Percentiles rank a stretch among this genome's conserved stretches.
Conservation (phyloP, 2,113 vertebrate species). For the Labeo catla region DNA sequence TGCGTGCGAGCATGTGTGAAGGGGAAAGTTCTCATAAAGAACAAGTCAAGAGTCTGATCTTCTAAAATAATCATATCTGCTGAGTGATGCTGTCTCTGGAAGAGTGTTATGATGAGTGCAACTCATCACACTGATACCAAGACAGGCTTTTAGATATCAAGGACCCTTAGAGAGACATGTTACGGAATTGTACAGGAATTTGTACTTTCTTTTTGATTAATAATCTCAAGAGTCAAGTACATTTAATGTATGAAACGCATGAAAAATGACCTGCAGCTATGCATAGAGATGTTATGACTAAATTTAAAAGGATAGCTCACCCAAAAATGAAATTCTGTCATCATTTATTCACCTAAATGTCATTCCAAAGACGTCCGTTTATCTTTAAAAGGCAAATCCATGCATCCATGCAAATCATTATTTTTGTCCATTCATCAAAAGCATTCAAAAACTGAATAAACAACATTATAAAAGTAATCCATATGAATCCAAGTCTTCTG, state of each 20-base stretch:
- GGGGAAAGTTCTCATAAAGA: conserved; percentile 34
- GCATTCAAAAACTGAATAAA: neutral
- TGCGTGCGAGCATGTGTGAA: neutral
- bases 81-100: conserved; percentile 50
- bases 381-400: neutral
- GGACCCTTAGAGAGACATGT: neutral
- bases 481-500: neutral
- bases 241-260: neutral
- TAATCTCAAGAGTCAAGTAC: neutral
- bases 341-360: neutral
- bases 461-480: neutral
- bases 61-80: conserved; percentile 65
- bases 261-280: neutral
- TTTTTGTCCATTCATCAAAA: neutral
- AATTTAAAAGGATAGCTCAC: neutral
- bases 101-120: conserved; percentile 12
- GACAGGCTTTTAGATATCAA: neutral
- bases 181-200: neutral
- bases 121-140: neutral
- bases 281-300: neutral
- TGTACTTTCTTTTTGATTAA: neutral
- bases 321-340: neutral
- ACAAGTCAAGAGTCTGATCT: conserved; percentile 29
- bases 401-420: neutral
- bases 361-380: neutral